These are phyloP conservation scores for Plagodis dolabraria DNA, from an alignment of 2,888 invertebrate genomes.

Conservation along the genomic window DNA sequence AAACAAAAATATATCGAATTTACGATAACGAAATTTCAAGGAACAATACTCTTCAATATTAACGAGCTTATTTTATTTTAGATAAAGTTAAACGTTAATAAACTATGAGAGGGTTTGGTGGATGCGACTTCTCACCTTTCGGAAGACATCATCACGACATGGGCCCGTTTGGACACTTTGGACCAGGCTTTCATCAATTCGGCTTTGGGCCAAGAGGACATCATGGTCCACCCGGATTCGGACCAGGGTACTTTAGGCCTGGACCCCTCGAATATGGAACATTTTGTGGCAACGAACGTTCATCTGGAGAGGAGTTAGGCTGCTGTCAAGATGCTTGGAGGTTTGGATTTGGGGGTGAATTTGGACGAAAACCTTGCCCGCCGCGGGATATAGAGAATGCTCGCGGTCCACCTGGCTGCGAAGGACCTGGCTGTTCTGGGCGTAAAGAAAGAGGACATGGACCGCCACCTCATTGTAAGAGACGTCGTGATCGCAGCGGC, in stretches of 20 bases:
- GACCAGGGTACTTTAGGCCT: slow-evolving; percentile 4
- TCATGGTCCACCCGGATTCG: slow-evolving; percentile 5
- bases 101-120: slow-evolving; percentile 16
- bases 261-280: background rate
- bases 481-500: slow-evolving; percentile 4
- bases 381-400: background rate
- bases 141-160: slow-evolving; percentile 16
- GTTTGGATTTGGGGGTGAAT: too few species aligned
- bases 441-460: slow-evolving; percentile 6
- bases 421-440: slow-evolving; percentile 1
- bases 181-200: background rate
- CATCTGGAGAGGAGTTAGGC: slow-evolving; percentile 8
- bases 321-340: slow-evolving; percentile 7
- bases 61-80: background rate
- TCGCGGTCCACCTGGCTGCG: background rate
- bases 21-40: too few species aligned
- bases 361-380: slow-evolving; percentile 5
- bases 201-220: slow-evolving; percentile 9
- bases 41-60: background rate
- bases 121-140: slow-evolving; percentile 12
- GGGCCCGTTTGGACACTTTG: slow-evolving; percentile 14
- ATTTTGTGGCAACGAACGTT: slow-evolving; percentile 3
- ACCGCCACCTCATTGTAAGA: slow-evolving; percentile 8
- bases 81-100: background rate
- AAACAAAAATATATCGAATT: too few species aligned